phyloP scores from a whole-genome alignment of 1,140 invertebrate species.

The Temnothorax nylanderi region DNA sequence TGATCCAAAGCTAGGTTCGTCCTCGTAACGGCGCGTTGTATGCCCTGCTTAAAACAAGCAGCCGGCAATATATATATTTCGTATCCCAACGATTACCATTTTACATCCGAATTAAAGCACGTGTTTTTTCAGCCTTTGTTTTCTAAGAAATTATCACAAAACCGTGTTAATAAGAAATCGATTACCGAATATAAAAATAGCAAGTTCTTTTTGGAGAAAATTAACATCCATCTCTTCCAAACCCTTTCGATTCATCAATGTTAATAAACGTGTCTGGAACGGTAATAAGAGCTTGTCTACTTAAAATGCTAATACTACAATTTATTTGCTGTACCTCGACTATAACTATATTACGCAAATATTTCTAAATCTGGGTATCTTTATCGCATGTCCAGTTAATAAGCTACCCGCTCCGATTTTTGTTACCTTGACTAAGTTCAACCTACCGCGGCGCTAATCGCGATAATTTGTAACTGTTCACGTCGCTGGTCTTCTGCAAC shows the following conservation, averaged over 20 bases:
- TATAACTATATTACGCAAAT: conserved; percentile 16
- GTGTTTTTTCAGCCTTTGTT: background rate
- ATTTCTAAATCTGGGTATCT: conserved; percentile 12
- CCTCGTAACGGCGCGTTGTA: conserved; percentile 56
- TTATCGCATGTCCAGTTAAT: conserved; percentile 30
- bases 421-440: background rate
- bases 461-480: conserved; percentile 60
- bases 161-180: background rate
- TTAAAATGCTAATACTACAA: background rate
- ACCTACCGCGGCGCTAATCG: conserved; percentile 53
- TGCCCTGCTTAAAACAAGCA: conserved; percentile 27
- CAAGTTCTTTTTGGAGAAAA: background rate
- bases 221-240: background rate
- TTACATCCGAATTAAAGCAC: background rate
- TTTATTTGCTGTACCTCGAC: background rate
- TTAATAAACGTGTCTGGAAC: background rate
- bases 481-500: conserved; percentile 22
- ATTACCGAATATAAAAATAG: background rate
- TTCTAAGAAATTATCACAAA: background rate
- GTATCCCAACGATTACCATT: background rate
- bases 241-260: background rate
- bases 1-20: conserved; percentile 67
- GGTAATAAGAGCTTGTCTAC: background rate
- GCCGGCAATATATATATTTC: conserved; percentile 14
- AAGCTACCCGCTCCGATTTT: conserved; percentile 10